Evolutionary conservation across 2,797 vertebrate genomes (phyloP).

Genomic region (Petrocephalus sullivani): DNA sequence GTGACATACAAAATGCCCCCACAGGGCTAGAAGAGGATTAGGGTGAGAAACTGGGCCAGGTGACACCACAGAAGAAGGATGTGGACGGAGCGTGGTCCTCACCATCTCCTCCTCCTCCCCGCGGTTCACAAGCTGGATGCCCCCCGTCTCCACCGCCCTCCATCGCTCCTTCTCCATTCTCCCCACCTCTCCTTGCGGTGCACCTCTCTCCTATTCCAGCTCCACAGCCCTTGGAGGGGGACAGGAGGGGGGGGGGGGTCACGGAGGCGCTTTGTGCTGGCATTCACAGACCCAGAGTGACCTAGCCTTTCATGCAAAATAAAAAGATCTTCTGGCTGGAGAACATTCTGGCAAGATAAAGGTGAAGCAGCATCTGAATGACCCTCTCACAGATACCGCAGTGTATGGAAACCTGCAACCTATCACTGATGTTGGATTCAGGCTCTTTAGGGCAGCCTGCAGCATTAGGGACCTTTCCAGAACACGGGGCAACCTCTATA

Average conservation of each 20-base stretch:
- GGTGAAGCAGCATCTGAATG: background rate
- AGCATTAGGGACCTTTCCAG: background rate
- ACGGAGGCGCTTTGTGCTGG: background rate
- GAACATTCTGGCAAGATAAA: background rate
- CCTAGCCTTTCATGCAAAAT: background rate
- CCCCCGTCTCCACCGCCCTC: constrained; percentile 22
- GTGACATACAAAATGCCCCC: background rate
- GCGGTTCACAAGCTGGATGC: constrained; percentile 23
- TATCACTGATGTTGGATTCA: background rate
- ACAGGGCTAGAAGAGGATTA: background rate
- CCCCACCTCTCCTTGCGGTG: constrained; percentile 30
- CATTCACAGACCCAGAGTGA: background rate
- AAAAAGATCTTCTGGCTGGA: background rate
- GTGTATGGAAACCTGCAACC: background rate
- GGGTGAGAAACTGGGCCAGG: background rate
- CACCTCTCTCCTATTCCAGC: constrained; percentile 27
- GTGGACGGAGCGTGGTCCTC: background rate
- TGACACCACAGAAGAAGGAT: background rate
- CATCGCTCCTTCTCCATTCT: constrained; percentile 27
- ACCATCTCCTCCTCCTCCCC: constrained; percentile 34
- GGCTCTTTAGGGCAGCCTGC: background rate
- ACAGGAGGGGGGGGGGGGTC: background rate
- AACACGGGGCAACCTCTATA: background rate
- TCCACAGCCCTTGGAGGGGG: constrained; percentile 21
- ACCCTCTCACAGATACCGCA: background rate